These are phyloP conservation scores for Cynopterus brachyotis DNA, from an alignment of 2,113 vertebrate species.

Conservation along the genomic window DNA sequence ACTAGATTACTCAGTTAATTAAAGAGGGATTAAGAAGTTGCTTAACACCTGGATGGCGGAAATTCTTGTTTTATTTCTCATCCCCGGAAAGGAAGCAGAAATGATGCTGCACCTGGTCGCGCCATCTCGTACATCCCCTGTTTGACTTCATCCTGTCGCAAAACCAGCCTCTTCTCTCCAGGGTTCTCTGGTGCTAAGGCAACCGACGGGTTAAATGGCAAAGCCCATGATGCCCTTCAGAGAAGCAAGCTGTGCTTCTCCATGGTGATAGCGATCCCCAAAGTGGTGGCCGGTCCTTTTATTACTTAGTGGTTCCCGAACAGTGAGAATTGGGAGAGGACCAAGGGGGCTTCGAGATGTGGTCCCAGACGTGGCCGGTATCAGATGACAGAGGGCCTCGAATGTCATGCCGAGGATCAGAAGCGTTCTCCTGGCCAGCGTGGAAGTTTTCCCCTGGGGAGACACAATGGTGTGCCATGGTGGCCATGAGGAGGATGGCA, in stretches of 20 bases:
- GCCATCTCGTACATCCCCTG: fast-evolving
- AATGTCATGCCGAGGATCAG: neutral
- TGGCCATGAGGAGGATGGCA: neutral
- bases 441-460: fast-evolving
- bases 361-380: fast-evolving
- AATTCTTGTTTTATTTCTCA: neutral
- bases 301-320: neutral
- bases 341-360: neutral
- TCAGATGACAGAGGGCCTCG: neutral
- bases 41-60: slow-evolving; percentile 29
- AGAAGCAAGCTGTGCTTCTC: neutral
- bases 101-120: fast-evolving
- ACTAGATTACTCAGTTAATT: slow-evolving; percentile 30
- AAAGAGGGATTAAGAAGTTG: slow-evolving; percentile 50
- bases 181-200: neutral
- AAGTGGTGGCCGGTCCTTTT: neutral
- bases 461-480: fast-evolving
- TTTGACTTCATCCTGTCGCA: fast-evolving
- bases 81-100: neutral
- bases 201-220: neutral
- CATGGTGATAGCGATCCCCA: fast-evolving
- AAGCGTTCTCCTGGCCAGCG: neutral
- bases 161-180: neutral
- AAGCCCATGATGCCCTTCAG: neutral
- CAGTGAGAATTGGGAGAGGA: neutral